Evolutionary conservation across 2,113 vertebrate genomes (phyloP), one percentile per base, ranked within the genome.

Genomic region (Ammodytes marinus): DNA sequence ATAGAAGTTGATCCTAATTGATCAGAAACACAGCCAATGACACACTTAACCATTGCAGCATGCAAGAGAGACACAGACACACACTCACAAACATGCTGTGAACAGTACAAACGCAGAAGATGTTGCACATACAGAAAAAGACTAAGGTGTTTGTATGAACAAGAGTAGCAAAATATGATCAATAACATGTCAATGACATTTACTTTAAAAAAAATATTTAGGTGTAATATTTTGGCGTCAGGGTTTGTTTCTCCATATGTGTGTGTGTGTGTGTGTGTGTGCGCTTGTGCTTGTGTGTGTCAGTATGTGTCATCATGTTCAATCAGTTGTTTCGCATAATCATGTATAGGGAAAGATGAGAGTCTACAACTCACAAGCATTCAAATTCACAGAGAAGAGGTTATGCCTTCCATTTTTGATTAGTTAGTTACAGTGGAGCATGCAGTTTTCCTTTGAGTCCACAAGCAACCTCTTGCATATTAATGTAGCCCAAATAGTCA

Each of bases 1-100:
- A 85, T 11, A 17, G 47, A 69, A 42, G 76, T 8, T 84, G 67
- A 85, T 75, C 49, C 39, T 6, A 53, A 88, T 84, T 83, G 83
- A 90, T 86, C 57, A 27, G 50, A 69, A 63, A 65, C 27, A 42
- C 46, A 71, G 55, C 9, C 37, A 46, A 71, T 68, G 80, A 76
- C 78, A 82, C 47, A 73, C 47, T 77, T 70, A 49, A 65, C 5
- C 35, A 68, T 6, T 3, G 19, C 37, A 77, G 64, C 68, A 37
- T 13, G 27, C 14, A 40, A 58, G n/a, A 64, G 13, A 70, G 43
- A 60, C 12, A 75, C 2, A 7, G 13, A 14, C 53, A 12, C 43
- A 39, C 14, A 19, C 8, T 27, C 27, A 27, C 27, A 27, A 27
- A 27, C 27, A 27, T 27, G 27, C 27, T 27, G 27, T 3, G 8